Evolutionary conservation across 2,797 vertebrate species (phyloP), one percentile per base, ranked within the genome.

Genomic region (Macroramphosus scolopax): DNA sequence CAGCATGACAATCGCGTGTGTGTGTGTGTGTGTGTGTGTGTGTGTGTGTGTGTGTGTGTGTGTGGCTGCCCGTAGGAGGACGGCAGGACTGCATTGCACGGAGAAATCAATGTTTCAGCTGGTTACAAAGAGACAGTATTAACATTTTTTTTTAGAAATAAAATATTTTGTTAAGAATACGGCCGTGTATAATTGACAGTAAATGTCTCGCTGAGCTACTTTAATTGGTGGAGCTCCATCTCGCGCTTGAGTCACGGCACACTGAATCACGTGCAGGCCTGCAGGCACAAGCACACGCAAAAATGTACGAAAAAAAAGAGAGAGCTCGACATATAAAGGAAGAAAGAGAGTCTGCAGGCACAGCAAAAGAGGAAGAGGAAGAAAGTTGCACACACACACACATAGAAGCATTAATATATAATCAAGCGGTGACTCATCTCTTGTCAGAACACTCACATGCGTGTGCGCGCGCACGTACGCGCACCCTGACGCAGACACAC

Each of bases 221-320:
- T n/a, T 31, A 6, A 50, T 16, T 24, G 17, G 15, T 44, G 32
- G 35, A 17, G 17, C 32, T 41, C 17, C 11, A 8, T 49, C 17
- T 49, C 14, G 29, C 18, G 41, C n/a, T 53, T 37, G 12, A 55
- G 29, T 43, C 42, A 36, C 25, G 28, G 30, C 51, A 31, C 48
- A 47, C 8, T 32, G n/a, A 40, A 28, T 67, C 51, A 43, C 31
- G 43, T 25, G 45, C 11, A 29, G 3, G 6, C 20, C 33, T 22
- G 26, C 30, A 31, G 26, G 34, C n/a, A n/a, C n/a, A n/a, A n/a
- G n/a, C n/a, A n/a, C 34, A 32, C 5, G 26, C 9, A 11, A 11
- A 29, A 4, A 11, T 29, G 8, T 8, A 29, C 26, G 8, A 2
- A 4, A 3, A 29, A 29, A 9, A 4, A 29, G 8, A 29, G 26